phyloP scores from a whole-genome alignment of 2,113 vertebrate genomes.

The Cyprinodon brontotheroides region DNA sequence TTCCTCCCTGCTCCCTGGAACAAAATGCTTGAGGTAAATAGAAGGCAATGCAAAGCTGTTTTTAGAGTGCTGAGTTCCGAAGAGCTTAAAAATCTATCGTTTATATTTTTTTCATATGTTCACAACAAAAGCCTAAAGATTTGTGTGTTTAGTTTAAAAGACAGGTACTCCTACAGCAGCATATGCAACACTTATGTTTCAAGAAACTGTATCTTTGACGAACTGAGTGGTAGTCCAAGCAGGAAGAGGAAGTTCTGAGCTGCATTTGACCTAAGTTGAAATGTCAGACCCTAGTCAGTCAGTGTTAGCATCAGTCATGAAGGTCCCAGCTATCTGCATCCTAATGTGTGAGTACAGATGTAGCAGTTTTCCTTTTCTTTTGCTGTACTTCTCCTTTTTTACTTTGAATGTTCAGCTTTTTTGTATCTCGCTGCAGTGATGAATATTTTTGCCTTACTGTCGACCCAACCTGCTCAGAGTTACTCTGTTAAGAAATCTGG shows the following conservation, averaged over 20 bases:
- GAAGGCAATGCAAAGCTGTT: no score
- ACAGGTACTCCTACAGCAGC: no score
- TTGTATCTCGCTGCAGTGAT: neutral
- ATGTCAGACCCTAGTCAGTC: neutral
- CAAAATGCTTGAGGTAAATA: no score
- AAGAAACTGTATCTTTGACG: no score
- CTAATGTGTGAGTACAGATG: neutral
- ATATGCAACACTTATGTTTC: no score
- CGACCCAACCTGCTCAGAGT: neutral
- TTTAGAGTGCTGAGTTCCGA: no score
- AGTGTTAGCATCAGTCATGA: neutral
- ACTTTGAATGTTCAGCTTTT: neutral
- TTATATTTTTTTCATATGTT: no score
- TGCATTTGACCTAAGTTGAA: no score
- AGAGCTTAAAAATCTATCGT: no score
- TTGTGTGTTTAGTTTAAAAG: no score
- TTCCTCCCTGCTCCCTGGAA: no score
- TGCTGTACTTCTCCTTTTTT: neutral
- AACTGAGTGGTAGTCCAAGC: neutral
- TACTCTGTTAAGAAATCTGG: neutral
- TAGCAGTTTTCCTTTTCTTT: neutral
- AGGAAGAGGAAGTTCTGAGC: conserved; percentile 1
- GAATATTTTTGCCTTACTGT: neutral
- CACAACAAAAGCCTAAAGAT: no score
- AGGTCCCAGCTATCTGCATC: conserved; percentile 3